Base-by-base conservation (phyloP, 2,797 vertebrate species). In the Falco peregrinus region DNA sequence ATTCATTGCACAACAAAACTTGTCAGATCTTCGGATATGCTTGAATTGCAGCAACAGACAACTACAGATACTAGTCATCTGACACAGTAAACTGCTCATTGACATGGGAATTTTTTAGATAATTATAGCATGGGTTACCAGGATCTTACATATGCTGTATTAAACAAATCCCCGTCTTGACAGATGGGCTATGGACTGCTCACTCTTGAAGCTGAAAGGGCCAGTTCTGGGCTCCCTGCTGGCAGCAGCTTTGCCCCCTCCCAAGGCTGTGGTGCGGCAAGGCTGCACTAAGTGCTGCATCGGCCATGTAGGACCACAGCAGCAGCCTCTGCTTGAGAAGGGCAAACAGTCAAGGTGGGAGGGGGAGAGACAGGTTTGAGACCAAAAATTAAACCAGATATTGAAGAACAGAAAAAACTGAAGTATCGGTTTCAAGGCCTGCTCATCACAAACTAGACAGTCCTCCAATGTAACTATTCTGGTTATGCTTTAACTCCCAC, bases 181-280 rank as follows among this genome's bases (percentile, higher is more conserved):
- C 85, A 94, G 87, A 73, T 73, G 69, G 89, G 74, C 59, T 75
- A 28, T 13, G 15, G 74, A 78, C 51, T 90, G 84, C 80, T 85
- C 56, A 73, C n/a, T 70, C 70, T 41, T 25, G 63, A 79, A 78
- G 76, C 76, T 29, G 48, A 31, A 87, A 51, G 0, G 4, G 67
- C 18, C 47, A 31, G 71, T 20, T 79, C 70, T 43, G 47, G 51
- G 29, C 45, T 45, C 61, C 43, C 45, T 16, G 11, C 61, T 87
- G 56, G 70, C 1, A 2, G 37, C 10, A 64, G 31, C 56, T 60
- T 51, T 47, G 47, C 28, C 18, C 20, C 35, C 26, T 64, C 19
- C 39, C 54, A 60, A 17, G 56, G 35, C 65, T 20, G 31, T 2
- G 14, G 33, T 5, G 26, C 7, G 29, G 39, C n/a, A 45, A 12